Evolutionary conservation across 2,888 invertebrate species (phyloP), one percentile per base, ranked within the genome.

Genomic region (Ormia ochracea): DNA sequence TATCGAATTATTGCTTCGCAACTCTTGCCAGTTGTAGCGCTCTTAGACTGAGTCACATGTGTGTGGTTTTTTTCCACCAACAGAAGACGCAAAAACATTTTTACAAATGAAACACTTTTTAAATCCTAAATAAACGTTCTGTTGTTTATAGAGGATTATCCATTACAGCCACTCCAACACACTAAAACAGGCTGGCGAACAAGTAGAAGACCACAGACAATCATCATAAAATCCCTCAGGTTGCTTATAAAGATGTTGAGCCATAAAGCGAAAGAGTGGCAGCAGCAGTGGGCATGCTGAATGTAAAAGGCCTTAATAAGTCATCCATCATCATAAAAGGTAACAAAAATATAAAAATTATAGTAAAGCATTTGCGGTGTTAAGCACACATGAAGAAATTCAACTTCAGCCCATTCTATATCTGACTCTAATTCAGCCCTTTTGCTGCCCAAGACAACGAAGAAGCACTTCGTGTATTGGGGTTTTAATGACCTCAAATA

Each of bases 401-500:
- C 43, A 17, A 50, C 21, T n/a, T 17, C 21, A 41, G 41, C 41
- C 52, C n/a, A 43, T 28, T n/a, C 17, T n/a, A n/a, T n/a, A n/a
- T 54, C 61, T 56, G 58, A 38, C 12, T 59, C 38, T 19, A 14
- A 54, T 43, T 36, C 68, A 38, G 3, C 19, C 10, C 14, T 14
- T 1, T 38, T 5, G 2, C 50, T 43, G 17, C 21, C 1, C 3
- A 41, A 19, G 2, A 31, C 1, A 33, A 6, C 1, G 2, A 33
- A 58, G n/a, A 41, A 52, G 43, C 43, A 28, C 65, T 48, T 80
- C 72, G 76, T 73, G 68, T 78, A 78, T 80, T 82, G 72, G 82
- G 82, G 83, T 85, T 86, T 86, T 86, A 86, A 86, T 86, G 86
- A 86, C 85, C 85, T 84, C 83, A 83, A 86, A 85, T 86, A 84